Evolutionary conservation across 2,888 invertebrate genomes (phyloP).

Genomic region (Dilophus febrilis): DNA sequence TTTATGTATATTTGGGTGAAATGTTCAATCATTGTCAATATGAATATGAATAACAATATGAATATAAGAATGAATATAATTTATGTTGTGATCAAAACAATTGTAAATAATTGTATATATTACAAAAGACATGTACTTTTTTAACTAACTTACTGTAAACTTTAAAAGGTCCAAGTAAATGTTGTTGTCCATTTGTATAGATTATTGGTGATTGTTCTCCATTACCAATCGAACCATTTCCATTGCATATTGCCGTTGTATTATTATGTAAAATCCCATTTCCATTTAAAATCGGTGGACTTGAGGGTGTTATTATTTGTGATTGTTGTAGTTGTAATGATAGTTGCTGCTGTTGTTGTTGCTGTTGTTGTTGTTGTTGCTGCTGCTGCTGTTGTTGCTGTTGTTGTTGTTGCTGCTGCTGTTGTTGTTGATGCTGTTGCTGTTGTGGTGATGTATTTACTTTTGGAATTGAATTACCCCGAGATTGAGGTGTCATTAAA

Average conservation of each 20-base stretch:
- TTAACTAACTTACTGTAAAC: conserved; percentile 32
- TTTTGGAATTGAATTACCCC: conserved; percentile 17
- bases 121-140: too few relatives aligned
- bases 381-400: conserved; percentile 10
- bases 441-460: conserved; percentile 15
- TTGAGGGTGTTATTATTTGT: conserved; percentile 4
- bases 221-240: neutral
- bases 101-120: too few relatives aligned
- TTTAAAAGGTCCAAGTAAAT: conserved; percentile 27
- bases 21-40: too few relatives aligned
- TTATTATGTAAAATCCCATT: neutral
- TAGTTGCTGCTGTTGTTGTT: conserved; percentile 11
- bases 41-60: too few relatives aligned
- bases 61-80: too few relatives aligned
- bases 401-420: conserved; percentile 6
- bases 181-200: conserved; percentile 17
- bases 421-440: conserved; percentile 13
- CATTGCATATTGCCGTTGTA: conserved; percentile 11
- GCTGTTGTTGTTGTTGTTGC: conserved; percentile 11
- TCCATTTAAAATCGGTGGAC: conserved; percentile 6
- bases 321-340: conserved; percentile 10
- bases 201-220: conserved; percentile 4
- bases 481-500: conserved; percentile 23
- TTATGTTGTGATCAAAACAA: too few relatives aligned
- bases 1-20: too few relatives aligned